Percentiles rank a stretch among this genome's conserved stretches.
Evolutionary conservation across 2,888 invertebrate genomes (phyloP).

Genomic region (Philereme transversata): DNA sequence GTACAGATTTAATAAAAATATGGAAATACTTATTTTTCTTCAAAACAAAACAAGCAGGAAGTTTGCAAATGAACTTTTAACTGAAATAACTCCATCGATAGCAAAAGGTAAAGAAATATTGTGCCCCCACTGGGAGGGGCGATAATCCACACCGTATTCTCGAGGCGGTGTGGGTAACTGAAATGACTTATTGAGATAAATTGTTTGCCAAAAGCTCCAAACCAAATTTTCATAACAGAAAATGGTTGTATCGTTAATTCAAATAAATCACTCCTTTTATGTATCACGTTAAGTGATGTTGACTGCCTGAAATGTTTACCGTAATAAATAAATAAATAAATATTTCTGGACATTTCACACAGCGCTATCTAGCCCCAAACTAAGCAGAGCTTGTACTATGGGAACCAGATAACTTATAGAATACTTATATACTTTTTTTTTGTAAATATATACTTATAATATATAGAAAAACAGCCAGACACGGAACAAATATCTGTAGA

Average conservation of each 20-base stretch:
- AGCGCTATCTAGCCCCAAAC: too few relatives aligned
- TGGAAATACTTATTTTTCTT: background rate
- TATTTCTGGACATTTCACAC: too few relatives aligned
- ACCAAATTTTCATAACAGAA: slow-evolving; percentile 49
- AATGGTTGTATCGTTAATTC: slow-evolving; percentile 37
- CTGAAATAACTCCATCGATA: slow-evolving; percentile 5
- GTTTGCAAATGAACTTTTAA: slow-evolving; percentile 7
- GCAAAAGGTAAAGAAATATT: slow-evolving; percentile 29
- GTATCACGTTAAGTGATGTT: slow-evolving; percentile 37
- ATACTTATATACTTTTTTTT: too few relatives aligned
- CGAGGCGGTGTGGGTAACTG: slow-evolving; percentile 41
- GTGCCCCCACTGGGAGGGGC: slow-evolving; percentile 23
- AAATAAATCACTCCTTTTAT: slow-evolving; percentile 41
- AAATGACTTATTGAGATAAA: slow-evolving; percentile 61
- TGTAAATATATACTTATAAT: too few relatives aligned
- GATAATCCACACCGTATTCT: slow-evolving; percentile 41
- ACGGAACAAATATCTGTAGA: too few relatives aligned
- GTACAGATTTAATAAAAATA: too few relatives aligned
- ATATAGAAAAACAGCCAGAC: too few relatives aligned
- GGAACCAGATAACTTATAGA: too few relatives aligned
- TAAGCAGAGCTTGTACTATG: too few relatives aligned
- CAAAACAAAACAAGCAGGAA: background rate
- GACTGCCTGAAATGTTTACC: slow-evolving; percentile 28
- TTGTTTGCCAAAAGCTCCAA: slow-evolving; percentile 57
- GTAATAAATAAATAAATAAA: too few relatives aligned